A percentile compares a stretch with the other conserved stretches of the same genome.
phyloP scores from a whole-genome alignment of 2,113 vertebrate genomes.

The Seriola quinqueradiata region DNA sequence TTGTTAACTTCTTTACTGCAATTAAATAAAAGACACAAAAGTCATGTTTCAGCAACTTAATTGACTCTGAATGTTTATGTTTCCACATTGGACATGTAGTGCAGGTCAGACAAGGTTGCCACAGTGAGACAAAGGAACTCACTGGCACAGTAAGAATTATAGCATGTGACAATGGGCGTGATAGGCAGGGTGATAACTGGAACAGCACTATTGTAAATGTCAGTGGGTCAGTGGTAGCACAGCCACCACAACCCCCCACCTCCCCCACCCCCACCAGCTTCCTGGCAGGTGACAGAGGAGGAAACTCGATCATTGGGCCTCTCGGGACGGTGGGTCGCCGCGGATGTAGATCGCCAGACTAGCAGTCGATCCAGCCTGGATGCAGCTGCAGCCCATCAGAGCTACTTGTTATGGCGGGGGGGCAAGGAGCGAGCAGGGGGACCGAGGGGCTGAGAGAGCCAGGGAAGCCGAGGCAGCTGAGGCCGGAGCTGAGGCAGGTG shows the following conservation, averaged over 20 bases:
- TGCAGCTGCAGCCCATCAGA: conserved; percentile 42
- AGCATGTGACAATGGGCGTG: conserved; percentile 33
- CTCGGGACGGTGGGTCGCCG: not conserved
- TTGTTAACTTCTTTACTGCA: not conserved
- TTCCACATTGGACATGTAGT: not conserved
- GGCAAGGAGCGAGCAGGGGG: conserved; percentile 30
- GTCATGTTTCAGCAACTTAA: not conserved
- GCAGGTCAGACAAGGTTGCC: not conserved
- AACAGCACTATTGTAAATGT: conserved; percentile 62
- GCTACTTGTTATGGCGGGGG: conserved; percentile 54
- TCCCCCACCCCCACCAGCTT: conserved; percentile 27
- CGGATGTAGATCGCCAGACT: conserved; percentile 10
- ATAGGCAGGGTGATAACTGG: conserved; percentile 36
- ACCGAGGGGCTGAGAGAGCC: not conserved
- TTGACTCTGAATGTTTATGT: not conserved
- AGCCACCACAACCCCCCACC: not conserved
- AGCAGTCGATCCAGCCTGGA: not conserved
- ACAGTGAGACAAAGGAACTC: conserved; percentile 11
- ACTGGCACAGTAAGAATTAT: not conserved
- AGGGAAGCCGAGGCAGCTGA: conserved; percentile 17
- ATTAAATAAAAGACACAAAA: not conserved
- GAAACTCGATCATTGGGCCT: conserved; percentile 66
- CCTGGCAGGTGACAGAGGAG: conserved; percentile 56
- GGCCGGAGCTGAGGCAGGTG: conserved; percentile 10
- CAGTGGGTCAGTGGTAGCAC: conserved; percentile 65